Evolutionary conservation across 1,140 invertebrate genomes (phyloP).

Genomic region (Thaumetopoea pityocampa): DNA sequence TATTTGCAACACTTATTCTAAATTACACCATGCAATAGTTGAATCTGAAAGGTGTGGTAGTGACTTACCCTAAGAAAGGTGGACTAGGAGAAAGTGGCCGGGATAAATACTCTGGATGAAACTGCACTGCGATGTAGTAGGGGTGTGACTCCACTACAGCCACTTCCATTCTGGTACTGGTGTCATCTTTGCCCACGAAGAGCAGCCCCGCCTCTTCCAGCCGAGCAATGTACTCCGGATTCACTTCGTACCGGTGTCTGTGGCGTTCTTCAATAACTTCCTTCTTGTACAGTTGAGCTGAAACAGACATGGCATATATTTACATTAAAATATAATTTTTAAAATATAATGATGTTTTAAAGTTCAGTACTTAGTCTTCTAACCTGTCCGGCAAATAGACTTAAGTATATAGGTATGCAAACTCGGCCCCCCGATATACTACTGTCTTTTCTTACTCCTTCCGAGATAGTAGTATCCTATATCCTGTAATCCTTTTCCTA

Average conservation of each 20-base stretch:
- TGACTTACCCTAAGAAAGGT: conserved; percentile 89
- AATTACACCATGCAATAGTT: too few species aligned
- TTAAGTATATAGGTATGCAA: too few species aligned
- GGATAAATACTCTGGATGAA: conserved; percentile 98
- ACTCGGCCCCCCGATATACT: too few species aligned
- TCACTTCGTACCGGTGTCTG: conserved; percentile 97
- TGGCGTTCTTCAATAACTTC: conserved; percentile 96
- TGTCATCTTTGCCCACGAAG: conserved; percentile 91
- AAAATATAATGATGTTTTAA: background rate
- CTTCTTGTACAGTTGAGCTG: conserved; percentile 90
- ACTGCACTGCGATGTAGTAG: conserved; percentile 97
- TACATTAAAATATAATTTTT: background rate
- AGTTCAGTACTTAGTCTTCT: background rate
- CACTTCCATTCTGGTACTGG: conserved; percentile 90
- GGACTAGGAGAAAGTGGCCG: conserved; percentile 95
- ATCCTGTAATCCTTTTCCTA: too few species aligned
- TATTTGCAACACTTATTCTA: too few species aligned
- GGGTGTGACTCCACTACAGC: conserved; percentile 86
- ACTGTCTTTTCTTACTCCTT: too few species aligned
- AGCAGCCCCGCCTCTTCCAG: conserved; percentile 90
- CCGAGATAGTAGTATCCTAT: too few species aligned
- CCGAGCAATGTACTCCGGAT: conserved; percentile 88
- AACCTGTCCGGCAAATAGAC: too few species aligned
- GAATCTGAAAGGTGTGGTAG: too few species aligned
- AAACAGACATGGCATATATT: conserved; percentile 20